Conservation (phyloP, 30 jellyfish, hydroid and myxozoan genomes). For the Aurelia sp. region DNA sequence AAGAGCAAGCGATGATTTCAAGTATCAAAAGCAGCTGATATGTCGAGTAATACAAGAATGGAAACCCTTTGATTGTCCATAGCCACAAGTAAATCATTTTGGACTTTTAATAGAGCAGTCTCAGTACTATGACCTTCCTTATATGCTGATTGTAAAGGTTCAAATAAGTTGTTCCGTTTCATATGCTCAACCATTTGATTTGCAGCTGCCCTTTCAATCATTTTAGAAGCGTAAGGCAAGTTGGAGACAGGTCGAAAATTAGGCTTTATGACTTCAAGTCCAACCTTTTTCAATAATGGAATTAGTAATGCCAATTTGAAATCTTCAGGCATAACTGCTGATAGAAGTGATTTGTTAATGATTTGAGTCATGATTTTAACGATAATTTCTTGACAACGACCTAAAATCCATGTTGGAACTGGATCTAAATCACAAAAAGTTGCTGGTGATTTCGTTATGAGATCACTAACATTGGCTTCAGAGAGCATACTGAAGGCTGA, state of each 20-base stretch:
- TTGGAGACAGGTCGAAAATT: slow-evolving; percentile 68
- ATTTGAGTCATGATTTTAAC: slow-evolving; percentile 37
- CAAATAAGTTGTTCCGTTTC: slow-evolving; percentile 42
- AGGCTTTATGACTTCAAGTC: slow-evolving; percentile 48
- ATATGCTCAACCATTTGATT: slow-evolving; percentile 46
- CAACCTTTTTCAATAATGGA: slow-evolving; percentile 51
- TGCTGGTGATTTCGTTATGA: slow-evolving; percentile 28
- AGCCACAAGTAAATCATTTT: slow-evolving; percentile 43
- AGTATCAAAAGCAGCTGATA: slow-evolving; percentile 64
- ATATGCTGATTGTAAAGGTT: slow-evolving; percentile 62
- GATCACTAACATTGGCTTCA: slow-evolving; percentile 45
- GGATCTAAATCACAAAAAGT: slow-evolving; percentile 60
- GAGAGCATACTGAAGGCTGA: slow-evolving; percentile 34
- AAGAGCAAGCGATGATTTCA: slow-evolving; percentile 54
- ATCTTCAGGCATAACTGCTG: slow-evolving; percentile 28
- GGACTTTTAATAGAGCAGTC: slow-evolving; percentile 51
- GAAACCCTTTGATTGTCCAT: slow-evolving; percentile 47
- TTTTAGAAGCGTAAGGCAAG: slow-evolving; percentile 62
- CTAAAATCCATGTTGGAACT: slow-evolving; percentile 51
- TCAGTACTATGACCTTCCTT: slow-evolving; percentile 64
- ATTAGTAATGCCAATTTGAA: slow-evolving; percentile 24
- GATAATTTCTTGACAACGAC: slow-evolving; percentile 36
- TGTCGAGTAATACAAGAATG: slow-evolving; percentile 55
- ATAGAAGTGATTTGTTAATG: slow-evolving; percentile 34
- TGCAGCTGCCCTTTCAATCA: slow-evolving; percentile 60